Percentiles rank a stretch among this genome's conserved stretches.
These are phyloP conservation scores for Sphenopsis melanotis DNA, from an alignment of 2,797 vertebrate species.

Conservation along the genomic window DNA sequence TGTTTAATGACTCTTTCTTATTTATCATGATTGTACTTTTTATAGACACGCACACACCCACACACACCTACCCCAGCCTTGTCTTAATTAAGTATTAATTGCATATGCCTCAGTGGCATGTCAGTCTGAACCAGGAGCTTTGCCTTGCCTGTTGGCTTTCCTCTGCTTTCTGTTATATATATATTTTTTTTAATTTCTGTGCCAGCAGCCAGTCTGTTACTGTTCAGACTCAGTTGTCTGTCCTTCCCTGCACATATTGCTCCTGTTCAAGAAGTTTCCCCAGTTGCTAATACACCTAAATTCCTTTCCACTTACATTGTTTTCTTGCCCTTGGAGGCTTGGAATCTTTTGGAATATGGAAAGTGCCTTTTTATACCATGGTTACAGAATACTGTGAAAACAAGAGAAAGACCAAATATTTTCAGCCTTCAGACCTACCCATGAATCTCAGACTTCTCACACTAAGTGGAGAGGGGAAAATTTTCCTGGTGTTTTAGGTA, in stretches of 20 bases:
- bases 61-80: fast-evolving
- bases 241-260: background rate
- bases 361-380: background rate
- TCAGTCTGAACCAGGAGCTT: background rate
- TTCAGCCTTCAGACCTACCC: background rate
- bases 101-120: background rate
- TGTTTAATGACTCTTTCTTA: background rate
- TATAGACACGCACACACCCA: background rate
- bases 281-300: background rate
- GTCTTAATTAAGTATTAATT: background rate
- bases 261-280: background rate
- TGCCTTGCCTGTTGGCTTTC: background rate
- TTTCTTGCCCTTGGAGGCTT: background rate
- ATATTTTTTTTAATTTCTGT: background rate
- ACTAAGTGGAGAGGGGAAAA: background rate
- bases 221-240: background rate
- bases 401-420: background rate
- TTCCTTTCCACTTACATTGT: background rate
- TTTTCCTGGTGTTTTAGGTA: background rate
- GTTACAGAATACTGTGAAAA: background rate
- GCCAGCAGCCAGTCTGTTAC: background rate
- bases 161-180: background rate
- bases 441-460: background rate
- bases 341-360: background rate
- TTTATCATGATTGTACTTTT: background rate